phyloP scores from a whole-genome alignment of 2,888 invertebrate genomes.

The Calephelis perditalis region DNA sequence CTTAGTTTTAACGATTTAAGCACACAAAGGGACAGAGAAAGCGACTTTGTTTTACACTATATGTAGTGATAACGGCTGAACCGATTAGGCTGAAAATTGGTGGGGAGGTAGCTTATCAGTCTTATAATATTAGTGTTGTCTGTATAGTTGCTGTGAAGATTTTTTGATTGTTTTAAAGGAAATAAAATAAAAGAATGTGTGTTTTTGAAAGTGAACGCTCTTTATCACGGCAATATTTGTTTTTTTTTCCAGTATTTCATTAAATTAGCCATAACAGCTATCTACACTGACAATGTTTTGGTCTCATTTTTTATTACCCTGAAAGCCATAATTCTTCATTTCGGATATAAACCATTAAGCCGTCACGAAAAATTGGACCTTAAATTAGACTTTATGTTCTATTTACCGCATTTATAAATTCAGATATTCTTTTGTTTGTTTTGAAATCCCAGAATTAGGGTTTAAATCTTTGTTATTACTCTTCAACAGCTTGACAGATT shows the following conservation, averaged over 20 bases:
- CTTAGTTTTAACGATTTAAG: no score
- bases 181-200: no score
- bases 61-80: no score
- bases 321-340: constrained; percentile 7
- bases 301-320: constrained; percentile 3
- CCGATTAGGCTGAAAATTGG: no score
- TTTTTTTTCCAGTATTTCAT: neutral
- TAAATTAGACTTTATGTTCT: neutral
- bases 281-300: constrained; percentile 1
- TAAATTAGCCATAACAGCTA: neutral
- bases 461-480: no score
- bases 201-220: neutral
- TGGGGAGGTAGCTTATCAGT: no score
- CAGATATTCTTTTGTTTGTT: neutral
- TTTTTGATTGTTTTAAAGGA: no score
- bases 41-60: no score
- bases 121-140: no score
- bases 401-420: neutral
- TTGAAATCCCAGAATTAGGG: neutral
- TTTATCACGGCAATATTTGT: neutral
- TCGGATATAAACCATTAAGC: neutral
- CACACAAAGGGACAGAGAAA: no score
- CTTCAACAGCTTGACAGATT: no score
- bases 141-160: no score
- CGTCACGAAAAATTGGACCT: neutral